A percentile compares a stretch with the other conserved stretches of the same genome.
These are phyloP conservation scores for Drosophila rubida DNA, from an alignment of 2,888 invertebrate genomes.

Conservation along the genomic window DNA sequence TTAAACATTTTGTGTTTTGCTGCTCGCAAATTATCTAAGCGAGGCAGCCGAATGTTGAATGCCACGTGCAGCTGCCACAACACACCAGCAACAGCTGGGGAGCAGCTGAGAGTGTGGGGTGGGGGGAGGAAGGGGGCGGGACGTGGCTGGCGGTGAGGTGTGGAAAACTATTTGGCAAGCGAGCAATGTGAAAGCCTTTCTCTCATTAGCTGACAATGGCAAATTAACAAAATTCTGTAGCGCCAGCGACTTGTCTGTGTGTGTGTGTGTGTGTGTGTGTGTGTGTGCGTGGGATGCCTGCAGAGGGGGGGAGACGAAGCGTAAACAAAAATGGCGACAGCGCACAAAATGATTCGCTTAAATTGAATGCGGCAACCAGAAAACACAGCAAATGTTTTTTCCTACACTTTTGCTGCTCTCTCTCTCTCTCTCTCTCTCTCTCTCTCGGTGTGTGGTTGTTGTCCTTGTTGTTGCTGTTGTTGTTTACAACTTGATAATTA, in stretches of 20 bases:
- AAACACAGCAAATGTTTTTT: constrained; percentile 30
- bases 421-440: constrained; percentile 28
- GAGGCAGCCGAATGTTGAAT: not conserved
- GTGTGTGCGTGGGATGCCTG: not conserved
- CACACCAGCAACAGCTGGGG: not conserved
- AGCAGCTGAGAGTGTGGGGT: too few species aligned
- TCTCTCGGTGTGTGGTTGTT: constrained; percentile 13
- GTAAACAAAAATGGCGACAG: constrained; percentile 47
- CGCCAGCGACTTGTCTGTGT: constrained; percentile 14
- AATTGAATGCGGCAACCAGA: constrained; percentile 57
- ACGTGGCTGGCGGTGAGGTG: too few species aligned
- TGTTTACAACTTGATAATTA: constrained; percentile 77
- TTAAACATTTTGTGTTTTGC: constrained; percentile 1
- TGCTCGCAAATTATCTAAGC: not conserved
- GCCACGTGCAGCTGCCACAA: constrained; percentile 3
- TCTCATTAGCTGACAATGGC: constrained; percentile 61
- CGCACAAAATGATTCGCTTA: constrained; percentile 45
- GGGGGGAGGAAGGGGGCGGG: too few species aligned
- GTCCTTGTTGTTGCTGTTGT: constrained; percentile 51
- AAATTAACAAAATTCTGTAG: constrained; percentile 49
- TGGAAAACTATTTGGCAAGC: constrained; percentile 17
- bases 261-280: constrained; percentile 1
- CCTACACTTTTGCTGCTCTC: not conserved
- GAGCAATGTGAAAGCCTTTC: constrained; percentile 22
- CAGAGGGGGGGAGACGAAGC: constrained; percentile 3